Evolutionary conservation across 2,797 vertebrate species (phyloP), one percentile per base, ranked within the genome.

Genomic region (Acipenser ruthenus): DNA sequence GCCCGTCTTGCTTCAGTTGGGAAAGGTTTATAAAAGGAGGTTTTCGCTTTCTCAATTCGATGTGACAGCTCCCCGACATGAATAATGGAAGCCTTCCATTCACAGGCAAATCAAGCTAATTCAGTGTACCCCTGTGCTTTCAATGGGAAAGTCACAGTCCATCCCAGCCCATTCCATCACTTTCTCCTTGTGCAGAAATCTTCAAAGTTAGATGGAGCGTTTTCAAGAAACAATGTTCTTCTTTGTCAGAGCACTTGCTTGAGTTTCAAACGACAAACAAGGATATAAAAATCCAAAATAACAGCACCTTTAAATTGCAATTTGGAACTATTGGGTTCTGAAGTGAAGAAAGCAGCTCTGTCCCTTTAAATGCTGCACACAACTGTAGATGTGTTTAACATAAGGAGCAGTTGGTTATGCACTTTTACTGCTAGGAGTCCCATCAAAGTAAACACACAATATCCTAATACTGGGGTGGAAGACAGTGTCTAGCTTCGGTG

Each of bases 21-120:
- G 93, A 94, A 97, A 95, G 86, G 90, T 92, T 92, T 91, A 95
- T 96, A 95, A 95, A 96, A 96, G 94, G 88, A 90, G 92, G 89
- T 94, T 97, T 97, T 95, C 92, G 92, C 90, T 95, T 94, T 91
- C 91, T 96, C 93, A 93, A 95, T 97, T 94, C 92, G 90, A 96
- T 96, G 94, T 98, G 96, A 98, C 96, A 98, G 94, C 91, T 89
- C 92, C 87, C 91, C 94, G 95, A 96, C 95, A 95, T 95, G 95
- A 98, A 96, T 94, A 98, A 99, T 97, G 94, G 94, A 93, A 92
- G 83, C 87, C 76, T 76, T 89, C 93, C 92, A 95, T 99, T 99
- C 96, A 97, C 94, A 98, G 93, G 96, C 95, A 98, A 98, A 99
- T 99, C 92, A 93, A 94, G 93, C 95, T 97, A 95, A 99, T 98